Conservation (phyloP, 2,113 vertebrate species). For the Leucopsar rothschildi region DNA sequence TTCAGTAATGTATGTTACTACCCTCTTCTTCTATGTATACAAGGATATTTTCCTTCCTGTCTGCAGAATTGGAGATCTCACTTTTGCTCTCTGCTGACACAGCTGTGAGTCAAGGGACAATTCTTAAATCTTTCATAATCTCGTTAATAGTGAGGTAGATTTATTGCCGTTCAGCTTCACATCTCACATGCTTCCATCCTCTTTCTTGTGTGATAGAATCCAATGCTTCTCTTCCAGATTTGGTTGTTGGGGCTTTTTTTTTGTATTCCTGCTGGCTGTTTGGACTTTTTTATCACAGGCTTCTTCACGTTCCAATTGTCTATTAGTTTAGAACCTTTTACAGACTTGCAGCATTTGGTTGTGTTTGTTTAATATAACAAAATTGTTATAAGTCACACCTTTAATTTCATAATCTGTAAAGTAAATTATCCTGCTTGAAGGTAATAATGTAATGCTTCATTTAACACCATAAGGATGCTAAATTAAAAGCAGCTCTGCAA, state of each 20-base stretch:
- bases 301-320: not conserved
- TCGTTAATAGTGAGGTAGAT: not conserved
- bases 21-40: not conserved
- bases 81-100: not conserved
- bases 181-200: not conserved
- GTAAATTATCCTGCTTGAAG: constrained; percentile 24
- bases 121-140: not conserved
- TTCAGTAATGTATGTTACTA: not conserved
- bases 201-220: not conserved
- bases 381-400: constrained; percentile 35
- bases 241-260: not conserved
- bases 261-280: not conserved
- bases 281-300: not conserved
- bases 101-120: not conserved
- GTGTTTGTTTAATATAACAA: constrained; percentile 19
- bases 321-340: not conserved
- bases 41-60: not conserved
- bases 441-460: constrained; percentile 26
- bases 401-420: constrained; percentile 51
- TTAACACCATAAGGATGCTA: constrained; percentile 39
- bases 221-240: not conserved
- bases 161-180: not conserved
- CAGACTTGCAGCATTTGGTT: not conserved
- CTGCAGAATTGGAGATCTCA: not conserved
- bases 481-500: constrained; percentile 26